Percentiles rank a stretch among this genome's conserved stretches.
Conservation (phyloP, 2,888 invertebrate species). For the Philereme transversata region DNA sequence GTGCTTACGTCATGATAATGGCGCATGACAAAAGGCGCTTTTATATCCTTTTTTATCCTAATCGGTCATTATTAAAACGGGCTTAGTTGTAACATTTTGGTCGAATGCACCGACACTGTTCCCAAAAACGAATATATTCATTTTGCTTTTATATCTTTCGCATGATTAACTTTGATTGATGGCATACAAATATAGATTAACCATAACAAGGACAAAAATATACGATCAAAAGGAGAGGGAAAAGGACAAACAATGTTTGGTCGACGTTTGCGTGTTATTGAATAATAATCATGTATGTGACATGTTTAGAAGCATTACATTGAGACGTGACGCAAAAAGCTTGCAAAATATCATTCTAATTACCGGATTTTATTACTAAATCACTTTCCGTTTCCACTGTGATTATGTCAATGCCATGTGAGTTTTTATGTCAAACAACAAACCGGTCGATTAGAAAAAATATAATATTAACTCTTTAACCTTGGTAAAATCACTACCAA, state of each 20-base stretch:
- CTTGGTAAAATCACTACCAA: too few species aligned
- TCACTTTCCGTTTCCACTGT: slow-evolving; percentile 21
- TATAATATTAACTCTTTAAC: too few species aligned
- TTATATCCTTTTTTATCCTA: too few species aligned
- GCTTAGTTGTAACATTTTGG: slow-evolving; percentile 56
- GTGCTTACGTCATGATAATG: slow-evolving; percentile 74
- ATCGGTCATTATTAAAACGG: slow-evolving; percentile 70
- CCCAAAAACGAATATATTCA: slow-evolving; percentile 69
- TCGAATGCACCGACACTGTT: slow-evolving; percentile 66
- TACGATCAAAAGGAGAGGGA: slow-evolving; percentile 37
- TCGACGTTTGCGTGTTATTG: slow-evolving; percentile 57
- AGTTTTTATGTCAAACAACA: slow-evolving; percentile 7
- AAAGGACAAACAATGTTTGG: slow-evolving; percentile 43
- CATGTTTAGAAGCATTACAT: slow-evolving; percentile 56
- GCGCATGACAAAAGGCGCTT: slow-evolving; percentile 66
- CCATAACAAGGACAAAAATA: slow-evolving; percentile 49
- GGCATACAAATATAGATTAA: slow-evolving; percentile 81
- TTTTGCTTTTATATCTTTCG: slow-evolving; percentile 81
- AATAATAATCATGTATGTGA: slow-evolving; percentile 53
- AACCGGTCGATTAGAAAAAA: too few species aligned
- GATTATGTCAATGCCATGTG: slow-evolving; percentile 20
- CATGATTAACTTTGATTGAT: slow-evolving; percentile 83
- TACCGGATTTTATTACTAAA: slow-evolving; percentile 24
- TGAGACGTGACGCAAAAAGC: slow-evolving; percentile 36
- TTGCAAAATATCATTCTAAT: slow-evolving; percentile 29